Evolutionary conservation across 1,140 invertebrate species (phyloP).

Genomic region (Protaetia brevitarsis): DNA sequence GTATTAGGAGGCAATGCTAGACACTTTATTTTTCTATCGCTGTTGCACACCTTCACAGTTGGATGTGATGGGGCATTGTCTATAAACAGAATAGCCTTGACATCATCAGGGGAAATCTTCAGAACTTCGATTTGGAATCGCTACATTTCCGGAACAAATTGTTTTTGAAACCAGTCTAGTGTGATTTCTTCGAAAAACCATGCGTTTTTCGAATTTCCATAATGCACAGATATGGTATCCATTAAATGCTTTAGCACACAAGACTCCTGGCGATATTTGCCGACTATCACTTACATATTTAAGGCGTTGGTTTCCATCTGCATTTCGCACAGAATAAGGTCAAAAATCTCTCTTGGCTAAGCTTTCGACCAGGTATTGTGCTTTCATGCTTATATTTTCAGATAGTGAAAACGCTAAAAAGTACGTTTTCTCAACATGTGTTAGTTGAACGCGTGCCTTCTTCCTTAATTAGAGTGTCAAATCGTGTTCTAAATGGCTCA

Average conservation of each 20-base stretch:
- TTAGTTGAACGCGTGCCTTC: not conserved
- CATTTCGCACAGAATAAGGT: not conserved
- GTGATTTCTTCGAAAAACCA: not conserved
- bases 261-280: not conserved
- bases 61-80: no score
- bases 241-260: not conserved
- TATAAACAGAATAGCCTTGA: no score
- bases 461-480: not conserved
- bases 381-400: not conserved
- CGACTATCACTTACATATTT: not conserved
- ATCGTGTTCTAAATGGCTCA: not conserved
- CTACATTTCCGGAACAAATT: no score
- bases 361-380: not conserved
- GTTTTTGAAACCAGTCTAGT: not conserved
- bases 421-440: not conserved
- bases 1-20: not conserved
- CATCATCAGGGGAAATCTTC: no score
- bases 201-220: not conserved
- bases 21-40: not conserved
- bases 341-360: not conserved
- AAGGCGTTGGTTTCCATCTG: not conserved
- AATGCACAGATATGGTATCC: not conserved
- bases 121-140: no score
- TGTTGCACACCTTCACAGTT: no score
- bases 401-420: not conserved